These are phyloP conservation scores for Apis mellifera DNA, from an alignment of 1,140 invertebrate genomes.

Conservation along the genomic window Amel_HAv3.1 CM009931.2:23673501-23674000, in stretches of 20 bases:
- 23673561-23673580: not conserved
- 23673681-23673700: too few relatives aligned
- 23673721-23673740: too few relatives aligned
- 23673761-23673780: too few relatives aligned
- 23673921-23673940: conserved; percentile 63
- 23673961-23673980: conserved; percentile 18
- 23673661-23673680: too few relatives aligned
- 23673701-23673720: not conserved
- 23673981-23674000: conserved; percentile 15
- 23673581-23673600: not conserved
- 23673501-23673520: conserved; percentile 32
- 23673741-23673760: too few relatives aligned
- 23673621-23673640: not conserved
- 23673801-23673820: not conserved
- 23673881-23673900: conserved; percentile 13
- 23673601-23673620: not conserved
- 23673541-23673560: not conserved
- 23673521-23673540: conserved; percentile 2
- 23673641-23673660: not conserved
- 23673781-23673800: not conserved
- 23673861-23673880: not conserved
- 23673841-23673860: not conserved
- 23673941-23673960: conserved; percentile 62
- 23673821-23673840: conserved; percentile 41
- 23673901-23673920: conserved; percentile 26